A percentile compares a stretch with the other conserved stretches of the same genome.
Conservation (phyloP, 2,113 vertebrate species). For the Cathartes aura region DNA sequence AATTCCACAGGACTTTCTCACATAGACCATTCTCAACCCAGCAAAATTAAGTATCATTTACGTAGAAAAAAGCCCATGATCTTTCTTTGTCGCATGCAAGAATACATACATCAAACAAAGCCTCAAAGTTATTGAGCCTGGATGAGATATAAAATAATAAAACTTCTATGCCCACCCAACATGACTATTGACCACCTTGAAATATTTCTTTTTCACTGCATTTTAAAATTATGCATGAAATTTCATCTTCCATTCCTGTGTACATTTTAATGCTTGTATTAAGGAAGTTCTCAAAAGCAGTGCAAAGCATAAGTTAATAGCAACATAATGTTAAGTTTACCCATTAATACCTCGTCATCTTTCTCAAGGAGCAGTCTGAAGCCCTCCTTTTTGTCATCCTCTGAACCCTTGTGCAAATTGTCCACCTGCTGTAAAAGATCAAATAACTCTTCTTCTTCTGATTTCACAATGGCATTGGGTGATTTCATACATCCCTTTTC, state of each 20-base stretch:
- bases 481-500: slow-evolving; percentile 21
- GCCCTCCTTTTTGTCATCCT: slow-evolving; percentile 81
- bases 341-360: slow-evolving; percentile 81
- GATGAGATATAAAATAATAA: not conserved
- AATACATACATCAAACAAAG: not conserved
- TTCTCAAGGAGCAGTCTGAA: slow-evolving; percentile 83
- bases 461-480: not conserved
- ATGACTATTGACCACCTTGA: not conserved
- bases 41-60: not conserved
- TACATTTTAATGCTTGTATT: not conserved
- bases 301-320: not conserved
- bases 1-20: not conserved
- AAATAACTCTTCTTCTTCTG: slow-evolving; percentile 71
- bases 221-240: not conserved
- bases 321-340: not conserved
- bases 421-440: slow-evolving; percentile 83
- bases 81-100: not conserved
- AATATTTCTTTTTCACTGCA: not conserved
- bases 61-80: not conserved
- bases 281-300: not conserved
- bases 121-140: not conserved
- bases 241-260: not conserved
- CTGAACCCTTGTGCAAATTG: slow-evolving; percentile 77
- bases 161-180: not conserved
- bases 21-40: not conserved